Conservation (phyloP, 2,113 vertebrate species). For the Pyrgilauda ruficollis region DNA sequence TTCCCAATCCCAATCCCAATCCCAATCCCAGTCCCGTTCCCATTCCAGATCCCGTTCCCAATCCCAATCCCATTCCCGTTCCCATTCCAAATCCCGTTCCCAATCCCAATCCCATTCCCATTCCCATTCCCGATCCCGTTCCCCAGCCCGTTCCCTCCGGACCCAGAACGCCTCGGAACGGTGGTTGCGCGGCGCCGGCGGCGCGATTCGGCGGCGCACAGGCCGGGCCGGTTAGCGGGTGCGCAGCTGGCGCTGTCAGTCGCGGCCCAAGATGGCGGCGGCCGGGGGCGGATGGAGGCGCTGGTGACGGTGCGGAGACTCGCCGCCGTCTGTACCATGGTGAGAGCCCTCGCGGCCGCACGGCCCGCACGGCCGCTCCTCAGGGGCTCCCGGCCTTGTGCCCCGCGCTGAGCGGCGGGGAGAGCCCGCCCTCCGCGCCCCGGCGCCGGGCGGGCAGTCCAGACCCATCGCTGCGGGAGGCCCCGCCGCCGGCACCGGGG, state of each 20-base stretch:
- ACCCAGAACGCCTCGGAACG: background rate
- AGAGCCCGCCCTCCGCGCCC: background rate
- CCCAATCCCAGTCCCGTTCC: rapidly evolving
- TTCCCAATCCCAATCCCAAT: no score
- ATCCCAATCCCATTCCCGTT: background rate
- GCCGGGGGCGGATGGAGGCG: constrained; percentile 84
- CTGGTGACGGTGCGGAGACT: constrained; percentile 95
- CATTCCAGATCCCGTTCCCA: rapidly evolving
- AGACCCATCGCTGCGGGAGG: background rate
- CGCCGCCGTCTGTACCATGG: constrained; percentile 96
- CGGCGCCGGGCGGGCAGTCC: background rate
- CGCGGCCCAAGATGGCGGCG: constrained; percentile 59
- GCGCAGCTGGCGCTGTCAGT: constrained; percentile 60
- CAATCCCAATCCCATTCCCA: rapidly evolving
- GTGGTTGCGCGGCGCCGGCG: background rate
- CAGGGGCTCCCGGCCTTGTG: background rate
- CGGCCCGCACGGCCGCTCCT: background rate
- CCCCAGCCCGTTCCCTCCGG: background rate
- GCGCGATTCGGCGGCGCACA: background rate
- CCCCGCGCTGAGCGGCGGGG: background rate
- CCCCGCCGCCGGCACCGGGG: background rate
- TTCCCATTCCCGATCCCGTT: background rate
- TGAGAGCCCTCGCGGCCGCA: constrained; percentile 1
- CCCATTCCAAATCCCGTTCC: no score
- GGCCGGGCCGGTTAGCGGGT: constrained; percentile 16